A percentile compares a stretch with the other conserved stretches of the same genome.
These are phyloP conservation scores for Onychomys arenicola DNA, from an alignment of 2,797 vertebrate species.

Conservation along the genomic window DNA sequence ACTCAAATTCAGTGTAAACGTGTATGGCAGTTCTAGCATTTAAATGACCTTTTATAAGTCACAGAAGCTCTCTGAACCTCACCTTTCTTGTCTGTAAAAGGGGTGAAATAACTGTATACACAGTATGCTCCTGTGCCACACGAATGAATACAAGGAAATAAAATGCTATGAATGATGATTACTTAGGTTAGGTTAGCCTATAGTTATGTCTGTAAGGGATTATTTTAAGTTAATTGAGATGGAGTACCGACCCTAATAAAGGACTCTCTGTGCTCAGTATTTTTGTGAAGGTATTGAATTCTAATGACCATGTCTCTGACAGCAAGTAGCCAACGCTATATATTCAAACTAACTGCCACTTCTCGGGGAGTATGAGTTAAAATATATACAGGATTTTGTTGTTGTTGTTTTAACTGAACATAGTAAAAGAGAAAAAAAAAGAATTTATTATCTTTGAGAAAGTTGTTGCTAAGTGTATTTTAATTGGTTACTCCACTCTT, in stretches of 20 bases:
- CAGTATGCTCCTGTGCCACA: neutral
- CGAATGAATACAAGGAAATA: neutral
- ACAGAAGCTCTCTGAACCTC: neutral
- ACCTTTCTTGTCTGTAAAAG: neutral
- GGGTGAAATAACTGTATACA: neutral
- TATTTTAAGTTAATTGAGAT: neutral
- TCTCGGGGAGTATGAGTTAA: neutral
- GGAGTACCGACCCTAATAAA: neutral
- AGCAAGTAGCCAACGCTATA: neutral
- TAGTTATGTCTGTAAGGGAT: neutral
- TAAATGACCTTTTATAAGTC: neutral
- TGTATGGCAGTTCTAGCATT: neutral
- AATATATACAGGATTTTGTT: neutral
- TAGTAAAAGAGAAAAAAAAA: neutral
- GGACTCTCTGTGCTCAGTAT: neutral
- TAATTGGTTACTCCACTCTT: neutral
- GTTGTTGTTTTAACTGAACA: neutral
- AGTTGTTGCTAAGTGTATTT: neutral
- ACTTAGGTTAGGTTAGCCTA: neutral
- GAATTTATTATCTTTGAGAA: slow-evolving; percentile 39
- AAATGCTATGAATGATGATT: neutral
- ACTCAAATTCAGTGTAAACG: slow-evolving; percentile 16
- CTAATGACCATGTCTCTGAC: neutral
- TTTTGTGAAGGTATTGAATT: neutral
- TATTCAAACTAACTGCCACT: neutral